Percentiles rank a stretch among this genome's conserved stretches.
Evolutionary conservation across 2,888 invertebrate species (phyloP).

Genomic region (Drosophila quinaria): DNA sequence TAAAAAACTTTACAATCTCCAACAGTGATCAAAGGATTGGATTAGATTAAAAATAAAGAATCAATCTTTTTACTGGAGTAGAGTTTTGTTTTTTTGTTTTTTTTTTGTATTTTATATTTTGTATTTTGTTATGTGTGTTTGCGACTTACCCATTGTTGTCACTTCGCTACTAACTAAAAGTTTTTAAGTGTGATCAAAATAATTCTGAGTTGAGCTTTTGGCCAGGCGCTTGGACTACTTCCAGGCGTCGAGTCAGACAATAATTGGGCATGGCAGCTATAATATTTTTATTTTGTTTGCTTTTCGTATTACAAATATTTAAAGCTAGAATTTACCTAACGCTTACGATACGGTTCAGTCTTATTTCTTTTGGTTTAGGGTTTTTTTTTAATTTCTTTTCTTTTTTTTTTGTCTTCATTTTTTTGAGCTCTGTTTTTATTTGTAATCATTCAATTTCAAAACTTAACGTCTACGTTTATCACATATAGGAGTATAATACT

Average conservation of each 20-base stretch:
- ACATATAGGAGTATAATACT: constrained; percentile 57
- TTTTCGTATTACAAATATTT: constrained; percentile 66
- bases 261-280: constrained; percentile 69
- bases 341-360: constrained; percentile 42
- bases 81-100: constrained; percentile 19
- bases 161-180: constrained; percentile 72
- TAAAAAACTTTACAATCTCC: constrained; percentile 56
- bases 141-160: constrained; percentile 73
- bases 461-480: constrained; percentile 62
- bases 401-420: constrained; percentile 33
- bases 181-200: constrained; percentile 48
- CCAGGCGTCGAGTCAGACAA: constrained; percentile 71
- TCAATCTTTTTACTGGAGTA: constrained; percentile 20
- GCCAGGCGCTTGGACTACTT: constrained; percentile 64
- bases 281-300: constrained; percentile 58
- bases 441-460: constrained; percentile 50
- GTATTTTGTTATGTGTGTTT: constrained; percentile 28
- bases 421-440: constrained; percentile 60
- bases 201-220: constrained; percentile 36
- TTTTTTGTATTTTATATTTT: constrained; percentile 5
- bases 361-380: constrained; percentile 27
- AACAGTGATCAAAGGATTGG: constrained; percentile 20
- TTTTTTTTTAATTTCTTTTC: constrained; percentile 26
- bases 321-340: constrained; percentile 66
- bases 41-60: neutral